Conservation (phyloP, 1,140 invertebrate species). For the Phymastichus coffea region DNA sequence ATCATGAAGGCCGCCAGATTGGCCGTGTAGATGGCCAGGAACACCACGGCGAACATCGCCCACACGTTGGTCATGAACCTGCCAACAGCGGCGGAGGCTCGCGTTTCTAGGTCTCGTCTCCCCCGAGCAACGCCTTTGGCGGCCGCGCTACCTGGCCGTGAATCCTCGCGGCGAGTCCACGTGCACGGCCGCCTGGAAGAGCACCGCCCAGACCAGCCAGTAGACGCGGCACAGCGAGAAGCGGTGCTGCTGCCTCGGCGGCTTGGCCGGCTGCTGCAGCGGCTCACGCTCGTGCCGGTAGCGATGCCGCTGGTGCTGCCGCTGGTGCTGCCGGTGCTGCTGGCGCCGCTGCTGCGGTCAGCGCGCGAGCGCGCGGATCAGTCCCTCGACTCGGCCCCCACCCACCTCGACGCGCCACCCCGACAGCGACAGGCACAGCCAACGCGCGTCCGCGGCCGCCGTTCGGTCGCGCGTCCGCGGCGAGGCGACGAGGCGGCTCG, state of each 20-base stretch:
- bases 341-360: neutral
- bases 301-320: neutral
- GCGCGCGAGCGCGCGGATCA: neutral
- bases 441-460: too few relatives aligned
- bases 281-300: neutral
- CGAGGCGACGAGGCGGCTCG: too few relatives aligned
- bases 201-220: conserved; percentile 99
- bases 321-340: neutral
- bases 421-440: too few relatives aligned
- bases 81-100: too few relatives aligned
- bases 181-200: conserved; percentile 96
- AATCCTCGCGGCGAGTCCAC: conserved; percentile 93
- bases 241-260: conserved; percentile 47
- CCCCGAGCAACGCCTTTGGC: too few relatives aligned
- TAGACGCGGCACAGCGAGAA: conserved; percentile 97
- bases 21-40: conserved; percentile 93
- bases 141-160: conserved; percentile 78
- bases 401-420: too few relatives aligned
- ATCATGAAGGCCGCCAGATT: conserved; percentile 99
- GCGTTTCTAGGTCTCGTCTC: too few relatives aligned
- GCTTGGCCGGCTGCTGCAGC: neutral
- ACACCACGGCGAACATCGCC: conserved; percentile 96
- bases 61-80: conserved; percentile 96
- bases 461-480: too few relatives aligned
- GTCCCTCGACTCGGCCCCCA: too few relatives aligned